These are phyloP conservation scores for Pseudomyrmex pallidus DNA, from an alignment of 1,140 invertebrate genomes.

Conservation along the genomic window DNA sequence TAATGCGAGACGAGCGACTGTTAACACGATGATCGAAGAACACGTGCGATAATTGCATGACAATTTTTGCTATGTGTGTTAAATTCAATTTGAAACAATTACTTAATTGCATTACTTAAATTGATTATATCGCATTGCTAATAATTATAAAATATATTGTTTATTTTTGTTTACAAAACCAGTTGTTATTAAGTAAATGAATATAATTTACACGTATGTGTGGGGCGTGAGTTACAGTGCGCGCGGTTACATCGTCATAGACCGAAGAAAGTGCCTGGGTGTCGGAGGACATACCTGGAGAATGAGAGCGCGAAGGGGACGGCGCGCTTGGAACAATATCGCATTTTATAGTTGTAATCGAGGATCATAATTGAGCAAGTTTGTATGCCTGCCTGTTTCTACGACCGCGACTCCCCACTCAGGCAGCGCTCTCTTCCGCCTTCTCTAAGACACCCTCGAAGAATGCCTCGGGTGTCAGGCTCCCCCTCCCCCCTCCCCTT, in stretches of 20 bases:
- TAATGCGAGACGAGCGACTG: neutral
- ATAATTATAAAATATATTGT: too few species aligned
- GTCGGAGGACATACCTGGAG: constrained; percentile 31
- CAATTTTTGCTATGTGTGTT: too few species aligned
- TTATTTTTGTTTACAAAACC: too few species aligned
- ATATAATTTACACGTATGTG: too few species aligned
- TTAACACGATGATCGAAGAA: too few species aligned
- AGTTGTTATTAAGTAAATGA: too few species aligned
- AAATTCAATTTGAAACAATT: too few species aligned
- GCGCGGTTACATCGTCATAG: neutral
- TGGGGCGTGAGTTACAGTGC: neutral
- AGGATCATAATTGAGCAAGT: constrained; percentile 81
- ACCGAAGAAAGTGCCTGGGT: neutral
- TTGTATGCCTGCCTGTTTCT: constrained; percentile 78
- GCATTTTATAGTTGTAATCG: constrained; percentile 82
- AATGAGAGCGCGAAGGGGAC: constrained; percentile 61
- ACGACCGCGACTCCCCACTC: constrained; percentile 56
- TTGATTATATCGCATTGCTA: too few species aligned
- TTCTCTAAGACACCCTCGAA: constrained; percentile 77
- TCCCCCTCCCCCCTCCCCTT: constrained; percentile 59
- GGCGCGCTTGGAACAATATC: constrained; percentile 76
- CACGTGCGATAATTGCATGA: too few species aligned
- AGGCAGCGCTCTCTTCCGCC: constrained; percentile 63
- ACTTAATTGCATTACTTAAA: too few species aligned
- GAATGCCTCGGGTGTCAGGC: constrained; percentile 81